Evolutionary conservation across 2,113 vertebrate species (phyloP), one percentile per base, ranked within the genome.

Genomic region (Leptosomus discolor): DNA sequence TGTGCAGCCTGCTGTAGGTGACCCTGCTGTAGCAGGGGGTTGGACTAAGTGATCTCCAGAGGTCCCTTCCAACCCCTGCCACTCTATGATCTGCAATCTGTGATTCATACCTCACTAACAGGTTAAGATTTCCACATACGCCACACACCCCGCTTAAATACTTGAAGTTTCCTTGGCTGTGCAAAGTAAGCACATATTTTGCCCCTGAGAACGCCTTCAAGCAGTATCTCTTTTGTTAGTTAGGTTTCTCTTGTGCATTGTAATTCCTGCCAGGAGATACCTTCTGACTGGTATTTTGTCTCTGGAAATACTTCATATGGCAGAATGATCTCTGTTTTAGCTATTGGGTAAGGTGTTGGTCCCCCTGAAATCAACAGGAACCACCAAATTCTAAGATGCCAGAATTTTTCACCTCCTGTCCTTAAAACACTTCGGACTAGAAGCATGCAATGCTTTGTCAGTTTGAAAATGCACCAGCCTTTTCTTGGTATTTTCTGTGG

Each of bases 211-310:
- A 67, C 63, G 71, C 67, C 53, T 95, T 83, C 68, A 60, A 93
- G 65, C 84, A 80, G 57, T 75, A 90, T 86, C 78, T 67, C 67
- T 92, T 93, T 68, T 78, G 85, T 87, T 74, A 92, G 83, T 65
- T 73, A 34, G 21, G 39, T 77, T 95, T 92, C 53, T 96, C 92
- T 78, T 67, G 46, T 92, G 92, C 64, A 19, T 77, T 96, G 63
- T 91, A 83, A 82, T 88, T 96, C 79, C 93, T 94, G 76, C 78
- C 81, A 95, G 70, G 48, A 95, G 84, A 63, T n/a, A 78, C 65
- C 74, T 92, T 57, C 74, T 65, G 39, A 34, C 41, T 56, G 15
- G 11, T 88, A 41, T 60, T 85, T 53, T 39, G 16, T 74, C n/a
- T 90, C 63, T 85, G 82, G 58, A 94, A 90, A 39, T 16, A 51